Base-by-base conservation (phyloP, 1,140 invertebrate species). In the Brachionus asplanchnoidis region DNA sequence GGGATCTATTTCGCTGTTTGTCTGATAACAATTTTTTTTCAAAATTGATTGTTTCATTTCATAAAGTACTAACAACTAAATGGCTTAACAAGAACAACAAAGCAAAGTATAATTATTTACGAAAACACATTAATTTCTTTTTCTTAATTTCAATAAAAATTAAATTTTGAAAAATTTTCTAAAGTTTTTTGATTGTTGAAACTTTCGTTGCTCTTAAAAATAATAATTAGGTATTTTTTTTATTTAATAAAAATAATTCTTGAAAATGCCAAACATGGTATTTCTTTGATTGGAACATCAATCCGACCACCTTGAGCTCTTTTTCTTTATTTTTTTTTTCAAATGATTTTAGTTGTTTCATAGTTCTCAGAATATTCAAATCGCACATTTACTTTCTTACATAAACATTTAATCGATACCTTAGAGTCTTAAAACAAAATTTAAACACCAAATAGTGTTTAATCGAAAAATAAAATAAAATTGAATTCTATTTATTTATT, bases 11-110 rank as follows among this genome's bases (percentile, higher is more conserved):
- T 77, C 73, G 32, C 9, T 68, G 36, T 75, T 75, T 23, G 40
- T 26, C 17, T 77, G 17, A 46, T 50, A 44, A 53, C 20, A 23
- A 23, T 26, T 26, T 77, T 77, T 77, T 77, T 77, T 77, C 42
- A 77, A 36, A 50, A 77, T 77, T 50, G 73, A 77, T 50, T 77
- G 73, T 9, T 77, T 77, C 73, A 77, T 77, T 77, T 77, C 11
- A 42, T 17, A 20, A 73, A 40, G 7, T 20, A 40, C 17, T 40
- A 73, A 73, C n/a, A 40, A 73, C 32, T 42, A 20, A 42, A 42
- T 42, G 36, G 17, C 14, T 20, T 9, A 73, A 42, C n/a, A 73
- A 42, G 2, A 73, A 40, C 36, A 73, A 73, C 7, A 73, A 73
- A 73, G 40, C 40, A 42, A 46, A 73, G 68, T 42, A 73, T 42